Evolutionary conservation across 2,113 vertebrate species (phyloP), one percentile per base, ranked within the genome.

Genomic region (Lamprologus sp.): DNA sequence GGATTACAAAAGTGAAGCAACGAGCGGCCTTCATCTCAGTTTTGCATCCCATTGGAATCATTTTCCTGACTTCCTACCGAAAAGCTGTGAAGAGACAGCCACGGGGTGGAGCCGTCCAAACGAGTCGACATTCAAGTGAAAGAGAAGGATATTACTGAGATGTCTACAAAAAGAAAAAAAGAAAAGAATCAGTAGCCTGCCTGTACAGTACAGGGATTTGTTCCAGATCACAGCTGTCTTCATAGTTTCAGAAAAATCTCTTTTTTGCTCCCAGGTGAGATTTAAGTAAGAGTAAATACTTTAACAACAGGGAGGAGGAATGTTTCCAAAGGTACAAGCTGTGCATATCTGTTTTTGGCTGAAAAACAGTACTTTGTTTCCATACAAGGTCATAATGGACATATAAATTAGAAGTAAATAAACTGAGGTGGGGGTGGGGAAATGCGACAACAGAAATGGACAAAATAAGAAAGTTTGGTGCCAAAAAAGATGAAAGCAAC

Each of bases 311-410:
- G 81, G 68, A 75, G 31, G 60, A 88, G 91, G 92, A 92, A 94
- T 94, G 93, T 92, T 81, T 79, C 80, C 86, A 87, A 84, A 89
- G 80, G 70, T 85, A 91, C 26, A 17, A 79, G 84, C 81, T 84
- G 83, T 88, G 86, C 80, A 85, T 23, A 70, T 84, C 68, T 80
- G 84, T 90, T 90, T 68, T 81, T 47, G 75, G 79, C 35, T 86
- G 19, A 86, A 88, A 88, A 93, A 35, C 82, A 84, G 79, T 65
- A 85, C 42, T 42, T 47, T 53, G 87, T 85, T 88, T 85, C 79
- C 17, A 49, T 70, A 87, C 6, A 35, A 83, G 2, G 54, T 75
- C 70, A 4, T 42, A 23, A 60, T 15, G 2, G 0, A 56, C 26
- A 86, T 77, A 73, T 47, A 79, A 65, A 75, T 9, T 54, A 85